These are phyloP conservation scores for Eurypyga helias DNA, from an alignment of 2,113 vertebrate species.

Conservation along the genomic window DNA sequence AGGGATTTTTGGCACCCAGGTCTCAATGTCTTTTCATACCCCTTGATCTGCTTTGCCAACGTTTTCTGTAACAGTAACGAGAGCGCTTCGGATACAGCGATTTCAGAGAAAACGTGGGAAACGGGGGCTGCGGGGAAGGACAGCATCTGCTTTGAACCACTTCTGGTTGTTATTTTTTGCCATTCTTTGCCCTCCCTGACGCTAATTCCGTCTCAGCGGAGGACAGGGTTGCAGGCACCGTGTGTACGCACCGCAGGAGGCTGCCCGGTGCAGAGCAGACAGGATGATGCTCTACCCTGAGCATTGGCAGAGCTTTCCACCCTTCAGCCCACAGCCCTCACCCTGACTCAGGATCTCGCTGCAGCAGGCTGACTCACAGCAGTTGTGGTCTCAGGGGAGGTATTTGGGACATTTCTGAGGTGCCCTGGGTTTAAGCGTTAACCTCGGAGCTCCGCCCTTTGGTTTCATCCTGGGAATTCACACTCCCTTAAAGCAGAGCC, in stretches of 20 bases:
- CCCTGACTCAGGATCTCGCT: neutral
- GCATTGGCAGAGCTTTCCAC: neutral
- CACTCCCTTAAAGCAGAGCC: neutral
- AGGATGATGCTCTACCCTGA: neutral
- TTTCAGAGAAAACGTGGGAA: neutral
- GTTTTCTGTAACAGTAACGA: neutral
- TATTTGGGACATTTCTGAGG: neutral
- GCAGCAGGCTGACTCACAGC: neutral
- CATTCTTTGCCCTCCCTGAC: neutral
- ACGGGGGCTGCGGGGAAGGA: neutral
- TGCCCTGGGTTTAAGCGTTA: constrained; percentile 1
- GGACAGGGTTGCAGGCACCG: neutral
- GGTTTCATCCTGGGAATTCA: neutral
- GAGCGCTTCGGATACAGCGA: neutral
- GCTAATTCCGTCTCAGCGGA: rapidly evolving
- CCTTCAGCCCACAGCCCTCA: neutral
- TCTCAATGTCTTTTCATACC: neutral
- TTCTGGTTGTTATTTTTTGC: neutral
- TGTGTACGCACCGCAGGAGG: rapidly evolving
- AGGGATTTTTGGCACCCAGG: neutral
- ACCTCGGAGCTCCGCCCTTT: neutral
- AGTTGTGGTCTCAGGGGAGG: neutral
- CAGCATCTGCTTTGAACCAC: neutral
- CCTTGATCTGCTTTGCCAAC: neutral
- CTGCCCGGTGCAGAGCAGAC: rapidly evolving